Base-by-base conservation (phyloP, 2,888 invertebrate species). In the Leucozona laternaria region DNA sequence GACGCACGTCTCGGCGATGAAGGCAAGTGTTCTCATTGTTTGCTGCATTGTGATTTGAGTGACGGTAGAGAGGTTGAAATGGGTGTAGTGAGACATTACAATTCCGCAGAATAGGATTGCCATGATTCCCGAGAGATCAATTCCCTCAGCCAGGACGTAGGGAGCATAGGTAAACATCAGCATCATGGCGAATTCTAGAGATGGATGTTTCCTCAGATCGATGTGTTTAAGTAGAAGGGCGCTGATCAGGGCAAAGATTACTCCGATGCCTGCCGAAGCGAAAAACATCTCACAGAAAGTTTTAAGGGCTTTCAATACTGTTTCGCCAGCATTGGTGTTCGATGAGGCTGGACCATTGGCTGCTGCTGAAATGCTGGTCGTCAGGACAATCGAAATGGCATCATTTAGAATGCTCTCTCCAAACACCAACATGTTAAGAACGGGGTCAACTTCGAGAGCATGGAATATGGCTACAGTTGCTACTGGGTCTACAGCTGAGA, bases 1-100 rank as follows among this genome's bases (percentile, higher is more conserved):
- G 1, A 99, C 99, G 92, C 98, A 98, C 0, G 99, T 99, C 93
- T 99, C 99, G 89, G 97, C 99, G 88, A 99, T 98, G 91, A 99
- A 99, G 2, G 99, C 97, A 80, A 99, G 93, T 0, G 99, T 99
- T 90, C 92, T 94, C 95, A 99, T 97, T 0, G 99, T 99, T 93
- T 99, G 99, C 92, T 99, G 99, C 97, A 99, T 99, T 4, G 99
- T 99, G 70, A 99, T 98, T 93, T 99, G 99, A 0, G 99, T 99
- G 22, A 99, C 97, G 0, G 99, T 99, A 0, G 99, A 99, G 55
- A 99, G 93, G 93, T 99, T 99, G 91, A 97, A 98, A 94, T 99
- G 99, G 15, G 99, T 99, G 92, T 99, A 99, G 92, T 99, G 99
- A 0, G 99, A 99, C 99, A 99, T 99, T 1, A 99, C 98, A 91